Base-by-base conservation (phyloP, 2,888 invertebrate genomes). In the Cremastobaeus sp. region DNA sequence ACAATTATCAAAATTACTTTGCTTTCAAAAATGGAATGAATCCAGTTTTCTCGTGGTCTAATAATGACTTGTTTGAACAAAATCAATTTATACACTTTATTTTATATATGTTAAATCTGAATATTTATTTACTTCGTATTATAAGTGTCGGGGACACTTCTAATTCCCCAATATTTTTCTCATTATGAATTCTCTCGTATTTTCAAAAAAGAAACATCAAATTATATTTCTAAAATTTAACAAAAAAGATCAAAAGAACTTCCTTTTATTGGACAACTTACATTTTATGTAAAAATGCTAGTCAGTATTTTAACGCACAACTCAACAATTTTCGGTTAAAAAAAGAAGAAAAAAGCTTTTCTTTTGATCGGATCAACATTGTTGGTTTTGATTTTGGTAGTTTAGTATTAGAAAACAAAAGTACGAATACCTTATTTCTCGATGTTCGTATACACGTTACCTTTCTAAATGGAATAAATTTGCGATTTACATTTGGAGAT, bases 271-370 rank as follows among this genome's bases (percentile, higher is more conserved):
- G 32, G 35, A 45, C 50, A 21, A 54, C 30, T 65, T 60, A 55
- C 52, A 34, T 78, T 79, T 82, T 79, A 15, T 20, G 25, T 80
- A 79, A 83, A 81, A 83, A 85, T 85, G 81, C 85, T 85, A 85
- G 85, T 85, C 85, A 85, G 79, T 83, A 79, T 79, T 77, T 76
- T 77, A 74, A 66, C 77, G 78, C 77, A 75, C 66, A 62, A 55
- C 68, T 64, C 64, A 28, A 73, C 50, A 50, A 11, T 50, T 32
- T 48, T 35, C 14, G 25, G 35, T 34, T 50, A 1, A 11, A 11
- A 1, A 20, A 41, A 4, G 17, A 4, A 17, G 21, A 41, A 41
- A 4, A 5, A 4, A 11, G 12, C 15, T 41, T n/a, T 20, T 11
- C 14, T 4, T 30, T 28, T 12, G 6, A 11, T n/a, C n/a, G n/a